Evolutionary conservation across 2,888 invertebrate genomes (phyloP), one percentile per base, ranked within the genome.

Genomic region (Lasius fuliginosus): DNA sequence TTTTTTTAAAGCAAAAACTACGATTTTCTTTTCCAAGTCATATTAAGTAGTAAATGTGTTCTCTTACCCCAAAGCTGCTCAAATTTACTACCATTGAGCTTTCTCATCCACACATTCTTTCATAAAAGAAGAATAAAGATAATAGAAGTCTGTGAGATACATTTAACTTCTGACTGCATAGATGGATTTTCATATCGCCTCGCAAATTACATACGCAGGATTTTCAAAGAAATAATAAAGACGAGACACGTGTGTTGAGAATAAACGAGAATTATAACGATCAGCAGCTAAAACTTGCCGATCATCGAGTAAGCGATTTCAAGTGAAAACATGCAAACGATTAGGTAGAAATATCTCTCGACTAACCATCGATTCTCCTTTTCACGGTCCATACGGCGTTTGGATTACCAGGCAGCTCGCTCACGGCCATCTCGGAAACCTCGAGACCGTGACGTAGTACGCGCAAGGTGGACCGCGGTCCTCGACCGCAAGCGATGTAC

Each of bases 371-470:
- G 94, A 98, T 97, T 95, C 99, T 97, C 92, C 98, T 97, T 94
- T 99, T 98, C 30, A 99, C 99, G 46, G 99, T 99, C 99, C 99
- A 99, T 1, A 99, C 99, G 92, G 99, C 99, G 96, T 99, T 99
- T 2, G 99, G 99, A 94, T 99, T 99, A 94, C 99, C 99, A n/a
- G 99, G 99, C 90, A 99, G 96, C 95, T 99, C 99, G 36, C 99
- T 99, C 3, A 99, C 99, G 84, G 99, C 99, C 99, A 99, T 99
- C 95, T 99, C 99, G 0, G 99, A 98, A 1, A 99, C 99, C 96
- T 99, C 99, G 74, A 99, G 96, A 91, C 99, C 99, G 95, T 99
- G 99, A 36, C 99, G 96, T 12, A 99, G 95, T 0, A 99, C 99
- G 89, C 97, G 94, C 65, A 99, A 95, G 0, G 99, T 98, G 0